Evolutionary conservation across 1,140 invertebrate species (phyloP).

Genomic region (Doryteuthis pealeii): DNA sequence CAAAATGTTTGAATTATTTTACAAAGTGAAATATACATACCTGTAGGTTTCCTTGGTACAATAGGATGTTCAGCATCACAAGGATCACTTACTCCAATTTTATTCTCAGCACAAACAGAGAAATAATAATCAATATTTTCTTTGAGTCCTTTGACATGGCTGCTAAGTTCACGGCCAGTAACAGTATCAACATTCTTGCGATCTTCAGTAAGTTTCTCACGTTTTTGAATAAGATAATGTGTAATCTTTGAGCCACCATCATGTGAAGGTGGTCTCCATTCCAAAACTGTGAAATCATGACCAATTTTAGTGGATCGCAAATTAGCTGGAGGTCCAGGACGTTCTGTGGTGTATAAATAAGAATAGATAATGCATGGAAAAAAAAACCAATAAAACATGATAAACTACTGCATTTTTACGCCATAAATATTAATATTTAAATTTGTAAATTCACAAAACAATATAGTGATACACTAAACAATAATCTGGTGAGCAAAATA

Average conservation of each 20-base stretch:
- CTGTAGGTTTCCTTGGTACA: conserved; percentile 67
- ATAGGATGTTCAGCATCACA: conserved; percentile 62
- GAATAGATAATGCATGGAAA: background rate
- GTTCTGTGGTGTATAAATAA: conserved; percentile 73
- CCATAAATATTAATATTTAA: too few relatives aligned
- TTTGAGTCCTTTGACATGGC: conserved; percentile 78
- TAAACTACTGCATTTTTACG: too few relatives aligned
- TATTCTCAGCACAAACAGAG: conserved; percentile 89
- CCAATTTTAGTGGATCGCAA: conserved; percentile 90
- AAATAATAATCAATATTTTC: conserved; percentile 90
- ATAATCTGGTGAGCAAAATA: too few relatives aligned
- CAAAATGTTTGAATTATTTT: too few relatives aligned
- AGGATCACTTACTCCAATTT: conserved; percentile 89
- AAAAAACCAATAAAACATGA: background rate
- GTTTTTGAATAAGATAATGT: conserved; percentile 55
- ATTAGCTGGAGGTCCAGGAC: conserved; percentile 89
- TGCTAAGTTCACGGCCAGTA: conserved; percentile 79
- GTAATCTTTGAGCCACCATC: conserved; percentile 73
- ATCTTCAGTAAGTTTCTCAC: conserved; percentile 37
- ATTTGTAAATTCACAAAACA: too few relatives aligned
- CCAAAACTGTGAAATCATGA: conserved; percentile 80
- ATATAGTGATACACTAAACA: too few relatives aligned
- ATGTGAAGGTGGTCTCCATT: conserved; percentile 84
- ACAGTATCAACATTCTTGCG: conserved; percentile 57
- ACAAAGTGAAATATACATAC: conserved; percentile 24